Percentiles rank a stretch among this genome's conserved stretches.
Conservation (phyloP, 2,888 invertebrate species). For the Arrhopalites spinosus region DNA sequence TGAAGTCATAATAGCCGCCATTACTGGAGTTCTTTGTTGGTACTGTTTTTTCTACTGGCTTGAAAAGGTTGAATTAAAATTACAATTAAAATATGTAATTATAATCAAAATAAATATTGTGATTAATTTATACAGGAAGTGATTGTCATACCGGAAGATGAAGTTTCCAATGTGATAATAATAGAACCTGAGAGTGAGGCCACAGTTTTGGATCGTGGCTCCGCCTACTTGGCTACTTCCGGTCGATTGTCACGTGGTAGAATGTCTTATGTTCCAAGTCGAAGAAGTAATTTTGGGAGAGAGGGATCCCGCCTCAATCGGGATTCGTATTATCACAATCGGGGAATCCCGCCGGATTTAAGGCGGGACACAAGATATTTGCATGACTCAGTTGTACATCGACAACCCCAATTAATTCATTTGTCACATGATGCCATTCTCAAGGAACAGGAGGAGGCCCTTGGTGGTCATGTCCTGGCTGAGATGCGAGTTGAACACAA, state of each 20-base stretch:
- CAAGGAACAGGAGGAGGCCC: constrained; percentile 30
- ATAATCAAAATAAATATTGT: background rate
- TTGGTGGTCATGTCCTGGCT: constrained; percentile 48
- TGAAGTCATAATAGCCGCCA: constrained; percentile 36
- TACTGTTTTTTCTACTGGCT: constrained; percentile 54
- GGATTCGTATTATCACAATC: background rate
- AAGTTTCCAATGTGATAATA: constrained; percentile 50
- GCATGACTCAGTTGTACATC: background rate
- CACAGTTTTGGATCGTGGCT: background rate
- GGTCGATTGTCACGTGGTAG: background rate
- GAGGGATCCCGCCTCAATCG: background rate
- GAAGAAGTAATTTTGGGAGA: background rate
- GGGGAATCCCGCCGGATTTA: background rate
- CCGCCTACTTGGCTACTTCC: background rate
- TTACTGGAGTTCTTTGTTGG: constrained; percentile 41
- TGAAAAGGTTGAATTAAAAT: constrained; percentile 43
- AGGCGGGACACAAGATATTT: background rate
- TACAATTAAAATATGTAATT: background rate
- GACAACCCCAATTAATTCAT: constrained; percentile 9
- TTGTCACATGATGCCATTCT: constrained; percentile 15
- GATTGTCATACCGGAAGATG: constrained; percentile 51
- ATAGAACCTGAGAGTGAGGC: constrained; percentile 47
- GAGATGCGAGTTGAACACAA: constrained; percentile 51
- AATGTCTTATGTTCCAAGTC: background rate
- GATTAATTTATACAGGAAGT: constrained; percentile 30